phyloP scores from a whole-genome alignment of 2,113 vertebrate species.

The Chinchilla lanigera region DNA sequence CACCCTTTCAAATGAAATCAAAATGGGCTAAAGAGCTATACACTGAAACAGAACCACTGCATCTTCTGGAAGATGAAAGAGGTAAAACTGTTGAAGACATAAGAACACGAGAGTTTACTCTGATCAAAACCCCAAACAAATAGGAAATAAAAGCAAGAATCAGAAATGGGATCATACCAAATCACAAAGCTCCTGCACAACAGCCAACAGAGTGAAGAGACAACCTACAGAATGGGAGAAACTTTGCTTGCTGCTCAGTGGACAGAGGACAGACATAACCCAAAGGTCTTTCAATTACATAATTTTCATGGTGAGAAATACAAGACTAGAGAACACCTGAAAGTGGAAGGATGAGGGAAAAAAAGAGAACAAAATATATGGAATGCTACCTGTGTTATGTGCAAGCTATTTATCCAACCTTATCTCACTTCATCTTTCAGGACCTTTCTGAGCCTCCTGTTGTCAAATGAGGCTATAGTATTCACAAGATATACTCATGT shows the following conservation, averaged over 20 bases:
- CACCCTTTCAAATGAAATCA: background rate
- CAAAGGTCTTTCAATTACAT: background rate
- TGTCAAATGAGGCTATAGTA: background rate
- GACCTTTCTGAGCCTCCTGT: fast-evolving
- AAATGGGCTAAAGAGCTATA: background rate
- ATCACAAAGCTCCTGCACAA: background rate
- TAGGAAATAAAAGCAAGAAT: background rate
- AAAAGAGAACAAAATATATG: background rate
- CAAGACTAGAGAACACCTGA: background rate
- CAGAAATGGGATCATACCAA: background rate
- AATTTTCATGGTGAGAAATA: background rate
- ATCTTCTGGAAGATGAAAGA: background rate
- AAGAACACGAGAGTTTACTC: background rate
- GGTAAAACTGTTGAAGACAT: background rate
- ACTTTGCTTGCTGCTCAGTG: background rate
- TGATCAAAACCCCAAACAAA: background rate
- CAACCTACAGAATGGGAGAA: background rate
- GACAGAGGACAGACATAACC: background rate
- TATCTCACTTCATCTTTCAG: fast-evolving
- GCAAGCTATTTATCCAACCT: fast-evolving
- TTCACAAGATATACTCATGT: background rate
- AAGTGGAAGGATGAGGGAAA: background rate
- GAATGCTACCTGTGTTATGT: background rate
- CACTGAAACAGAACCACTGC: background rate
- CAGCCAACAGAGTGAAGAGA: background rate